Evolutionary conservation across 2,113 vertebrate genomes (phyloP).

Genomic region (Sinocyclocheilus anshuiensis): DNA sequence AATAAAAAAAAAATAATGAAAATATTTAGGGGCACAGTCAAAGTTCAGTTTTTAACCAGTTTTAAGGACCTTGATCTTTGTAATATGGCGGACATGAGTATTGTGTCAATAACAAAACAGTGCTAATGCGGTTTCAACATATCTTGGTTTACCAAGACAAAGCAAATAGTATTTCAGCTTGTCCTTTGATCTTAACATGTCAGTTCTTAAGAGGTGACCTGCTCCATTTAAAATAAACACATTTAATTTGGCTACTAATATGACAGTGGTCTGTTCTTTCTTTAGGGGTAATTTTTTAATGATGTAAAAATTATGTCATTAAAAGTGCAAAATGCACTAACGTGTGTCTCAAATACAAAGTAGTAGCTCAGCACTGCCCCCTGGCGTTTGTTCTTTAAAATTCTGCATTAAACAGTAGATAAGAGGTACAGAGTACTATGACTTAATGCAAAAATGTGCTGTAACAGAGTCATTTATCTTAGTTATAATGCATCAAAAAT

Average conservation of each 20-base stretch:
- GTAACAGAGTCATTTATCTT: not conserved
- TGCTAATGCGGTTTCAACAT: too few species aligned
- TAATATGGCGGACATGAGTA: not conserved
- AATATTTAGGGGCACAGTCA: not conserved
- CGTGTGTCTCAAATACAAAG: not conserved
- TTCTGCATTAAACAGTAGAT: not conserved
- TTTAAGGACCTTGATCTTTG: not conserved
- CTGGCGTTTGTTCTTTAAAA: conserved; percentile 5
- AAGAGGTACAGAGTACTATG: not conserved
- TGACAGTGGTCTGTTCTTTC: not conserved
- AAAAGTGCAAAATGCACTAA: not conserved
- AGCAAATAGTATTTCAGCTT: not conserved
- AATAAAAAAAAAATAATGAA: not conserved
- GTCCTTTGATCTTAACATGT: not conserved
- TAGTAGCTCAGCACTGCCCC: not conserved
- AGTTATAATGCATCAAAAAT: not conserved
- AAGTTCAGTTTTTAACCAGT: not conserved
- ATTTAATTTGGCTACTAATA: not conserved
- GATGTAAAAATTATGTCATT: not conserved
- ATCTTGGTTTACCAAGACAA: not conserved
- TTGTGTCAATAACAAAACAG: not conserved
- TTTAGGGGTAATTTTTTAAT: not conserved
- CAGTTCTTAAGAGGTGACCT: not conserved
- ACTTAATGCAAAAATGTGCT: not conserved
- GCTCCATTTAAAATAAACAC: not conserved